Conservation (phyloP, 2,888 invertebrate genomes). For the Phaedon cochleariae region DNA sequence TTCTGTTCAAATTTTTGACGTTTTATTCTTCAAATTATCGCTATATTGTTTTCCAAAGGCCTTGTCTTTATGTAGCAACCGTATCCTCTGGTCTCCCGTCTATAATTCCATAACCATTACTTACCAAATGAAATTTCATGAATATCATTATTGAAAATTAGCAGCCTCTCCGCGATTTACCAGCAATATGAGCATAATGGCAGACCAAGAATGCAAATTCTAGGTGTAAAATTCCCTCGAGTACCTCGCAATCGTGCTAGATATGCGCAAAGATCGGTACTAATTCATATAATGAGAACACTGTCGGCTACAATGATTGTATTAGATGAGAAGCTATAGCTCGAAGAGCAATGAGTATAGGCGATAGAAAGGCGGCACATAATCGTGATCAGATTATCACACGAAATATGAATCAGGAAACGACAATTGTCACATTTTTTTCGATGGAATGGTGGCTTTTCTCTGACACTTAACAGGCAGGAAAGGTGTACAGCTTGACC, state of each 20-base stretch:
- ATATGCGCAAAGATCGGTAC: constrained; percentile 17
- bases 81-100: constrained; percentile 5
- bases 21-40: not conserved
- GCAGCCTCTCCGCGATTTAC: not conserved
- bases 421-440: no score
- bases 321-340: constrained; percentile 15
- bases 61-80: not conserved
- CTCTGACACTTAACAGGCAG: no score
- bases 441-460: no score
- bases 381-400: not conserved
- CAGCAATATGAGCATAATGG: constrained; percentile 11
- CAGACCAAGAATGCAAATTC: constrained; percentile 24
- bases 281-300: constrained; percentile 13
- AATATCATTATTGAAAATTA: constrained; percentile 29
- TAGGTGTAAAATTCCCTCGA: constrained; percentile 30
- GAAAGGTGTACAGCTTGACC: no score
- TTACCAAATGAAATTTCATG: constrained; percentile 21
- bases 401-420: not conserved
- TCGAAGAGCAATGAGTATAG: no score
- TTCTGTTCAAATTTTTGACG: no score
- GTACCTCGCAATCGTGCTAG: constrained; percentile 27
- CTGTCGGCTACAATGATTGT: constrained; percentile 1
- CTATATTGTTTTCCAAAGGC: not conserved
- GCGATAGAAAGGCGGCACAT: no score
- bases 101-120: not conserved